phyloP scores from a whole-genome alignment of 2,888 invertebrate species.

The Sphaeridia pumilis region DNA sequence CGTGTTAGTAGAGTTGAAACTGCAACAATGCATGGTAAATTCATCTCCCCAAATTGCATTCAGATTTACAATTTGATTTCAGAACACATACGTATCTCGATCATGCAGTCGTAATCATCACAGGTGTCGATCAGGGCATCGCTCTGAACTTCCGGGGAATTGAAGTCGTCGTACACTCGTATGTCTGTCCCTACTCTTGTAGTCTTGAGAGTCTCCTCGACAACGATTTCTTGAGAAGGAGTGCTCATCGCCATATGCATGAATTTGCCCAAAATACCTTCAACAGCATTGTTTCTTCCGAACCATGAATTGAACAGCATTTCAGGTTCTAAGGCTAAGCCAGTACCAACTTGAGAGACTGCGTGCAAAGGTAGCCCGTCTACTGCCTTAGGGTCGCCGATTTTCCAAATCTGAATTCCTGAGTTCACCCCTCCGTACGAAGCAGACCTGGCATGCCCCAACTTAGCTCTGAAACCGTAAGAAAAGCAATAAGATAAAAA shows the following conservation, averaged over 20 bases:
- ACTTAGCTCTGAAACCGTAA: constrained; percentile 1
- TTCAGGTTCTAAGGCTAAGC: constrained; percentile 4
- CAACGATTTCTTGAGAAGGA: not conserved
- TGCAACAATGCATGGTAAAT: too few relatives aligned
- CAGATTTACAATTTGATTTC: not conserved
- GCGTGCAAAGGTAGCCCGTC: constrained; percentile 13
- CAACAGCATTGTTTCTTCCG: constrained; percentile 21
- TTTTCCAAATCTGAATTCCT: constrained; percentile 23
- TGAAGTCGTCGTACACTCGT: constrained; percentile 23
- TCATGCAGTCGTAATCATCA: constrained; percentile 23
- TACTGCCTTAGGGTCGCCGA: constrained; percentile 17
- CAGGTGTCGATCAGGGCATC: constrained; percentile 18
- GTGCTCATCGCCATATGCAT: constrained; percentile 1
- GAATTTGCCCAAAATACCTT: constrained; percentile 28
- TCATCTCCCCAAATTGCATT: not conserved
- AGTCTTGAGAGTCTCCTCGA: constrained; percentile 1
- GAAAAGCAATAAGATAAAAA: not conserved
- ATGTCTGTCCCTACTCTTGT: constrained; percentile 24
- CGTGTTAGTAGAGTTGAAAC: constrained; percentile 19
- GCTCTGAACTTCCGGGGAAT: constrained; percentile 19
- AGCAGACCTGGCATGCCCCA: constrained; percentile 25
- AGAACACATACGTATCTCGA: constrained; percentile 21
- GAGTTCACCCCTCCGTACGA: constrained; percentile 25
- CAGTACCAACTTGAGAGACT: not conserved
- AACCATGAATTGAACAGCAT: not conserved